Evolutionary conservation across 2,888 invertebrate species (phyloP).

Genomic region (Enchytraeus crypticus): DNA sequence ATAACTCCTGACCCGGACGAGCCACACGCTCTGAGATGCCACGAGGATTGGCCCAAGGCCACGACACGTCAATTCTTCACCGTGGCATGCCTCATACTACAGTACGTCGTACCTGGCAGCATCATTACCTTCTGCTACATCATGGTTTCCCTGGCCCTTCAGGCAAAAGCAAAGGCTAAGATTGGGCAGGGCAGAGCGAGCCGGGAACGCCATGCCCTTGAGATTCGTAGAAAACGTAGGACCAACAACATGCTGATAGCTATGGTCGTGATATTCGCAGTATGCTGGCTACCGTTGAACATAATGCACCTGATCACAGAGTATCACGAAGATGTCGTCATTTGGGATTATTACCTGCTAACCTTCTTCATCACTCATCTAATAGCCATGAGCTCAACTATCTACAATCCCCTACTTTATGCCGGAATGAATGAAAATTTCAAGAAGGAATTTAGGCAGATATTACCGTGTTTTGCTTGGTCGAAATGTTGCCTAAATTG

Average conservation of each 20-base stretch:
- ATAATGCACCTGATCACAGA: slow-evolving; percentile 71
- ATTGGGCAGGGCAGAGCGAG: slow-evolving; percentile 1
- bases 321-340: slow-evolving; percentile 20
- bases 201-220: slow-evolving; percentile 62
- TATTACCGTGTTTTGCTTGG: slow-evolving; percentile 37
- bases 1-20: too few species aligned
- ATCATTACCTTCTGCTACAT: slow-evolving; percentile 90
- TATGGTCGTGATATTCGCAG: slow-evolving; percentile 88
- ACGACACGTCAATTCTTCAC: slow-evolving; percentile 70
- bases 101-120: slow-evolving; percentile 86
- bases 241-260: slow-evolving; percentile 95
- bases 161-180: slow-evolving; percentile 61
- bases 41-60: slow-evolving; percentile 78
- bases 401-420: slow-evolving; percentile 87
- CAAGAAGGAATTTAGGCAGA: slow-evolving; percentile 68
- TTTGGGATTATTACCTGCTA: slow-evolving; percentile 64
- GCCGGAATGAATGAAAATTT: slow-evolving; percentile 93
- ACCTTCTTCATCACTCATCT: slow-evolving; percentile 80
- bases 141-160: slow-evolving; percentile 77
- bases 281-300: slow-evolving; percentile 77
- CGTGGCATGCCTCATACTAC: slow-evolving; percentile 74
- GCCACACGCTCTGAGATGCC: too few species aligned
- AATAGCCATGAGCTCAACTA: slow-evolving; percentile 84
- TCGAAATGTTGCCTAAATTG: too few species aligned
- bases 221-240: slow-evolving; percentile 89